Percentiles rank a stretch among this genome's conserved stretches.
Evolutionary conservation across 2,797 vertebrate species (phyloP).

Genomic region (Sciurus vulgaris): DNA sequence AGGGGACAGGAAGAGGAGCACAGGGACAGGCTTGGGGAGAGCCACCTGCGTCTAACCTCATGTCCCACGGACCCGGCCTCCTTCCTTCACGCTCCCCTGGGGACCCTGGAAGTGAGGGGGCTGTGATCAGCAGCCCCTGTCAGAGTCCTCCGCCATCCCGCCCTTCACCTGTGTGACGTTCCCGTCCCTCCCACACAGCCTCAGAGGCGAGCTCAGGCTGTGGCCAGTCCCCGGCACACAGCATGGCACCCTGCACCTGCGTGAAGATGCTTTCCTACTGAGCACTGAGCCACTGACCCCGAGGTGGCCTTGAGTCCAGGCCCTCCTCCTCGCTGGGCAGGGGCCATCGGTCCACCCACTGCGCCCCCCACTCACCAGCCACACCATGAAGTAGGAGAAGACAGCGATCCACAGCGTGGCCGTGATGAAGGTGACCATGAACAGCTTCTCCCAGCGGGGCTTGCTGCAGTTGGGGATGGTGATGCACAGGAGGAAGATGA

Average conservation of each 20-base stretch:
- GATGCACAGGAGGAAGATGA: slow-evolving; percentile 93
- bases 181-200: background rate
- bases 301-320: background rate
- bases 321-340: background rate
- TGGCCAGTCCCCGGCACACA: accelerated
- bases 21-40: background rate
- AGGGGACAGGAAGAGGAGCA: background rate
- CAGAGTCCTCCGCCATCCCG: background rate
- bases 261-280: too few relatives aligned
- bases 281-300: background rate
- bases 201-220: accelerated
- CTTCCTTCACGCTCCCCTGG: background rate
- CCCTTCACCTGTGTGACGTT: accelerated
- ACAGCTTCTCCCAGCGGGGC: slow-evolving; percentile 95
- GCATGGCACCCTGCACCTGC: accelerated
- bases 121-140: background rate
- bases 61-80: background rate
- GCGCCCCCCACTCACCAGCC: slow-evolving; percentile 93
- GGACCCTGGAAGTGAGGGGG: background rate
- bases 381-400: slow-evolving; percentile 99
- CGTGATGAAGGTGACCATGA: slow-evolving; percentile 96
- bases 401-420: slow-evolving; percentile 98
- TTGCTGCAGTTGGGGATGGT: slow-evolving; percentile 96
- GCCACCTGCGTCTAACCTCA: background rate
- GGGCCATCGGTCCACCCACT: accelerated